phyloP scores from a whole-genome alignment of 2,888 invertebrate genomes.

The Euplexia lucipara region DNA sequence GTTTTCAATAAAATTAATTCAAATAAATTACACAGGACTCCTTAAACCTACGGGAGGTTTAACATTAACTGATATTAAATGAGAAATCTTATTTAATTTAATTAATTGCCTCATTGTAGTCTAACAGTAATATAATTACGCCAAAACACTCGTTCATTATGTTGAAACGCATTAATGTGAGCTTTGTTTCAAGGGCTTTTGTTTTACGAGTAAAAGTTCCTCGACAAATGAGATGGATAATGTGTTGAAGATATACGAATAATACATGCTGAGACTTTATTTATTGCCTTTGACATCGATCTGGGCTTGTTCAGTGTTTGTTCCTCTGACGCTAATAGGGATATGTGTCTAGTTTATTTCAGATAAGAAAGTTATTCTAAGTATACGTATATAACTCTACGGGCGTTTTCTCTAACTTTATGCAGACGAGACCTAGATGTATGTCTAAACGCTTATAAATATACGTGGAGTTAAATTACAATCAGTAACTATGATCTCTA shows the following conservation, averaged over 20 bases:
- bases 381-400: no score
- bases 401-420: no score
- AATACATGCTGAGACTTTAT: slow-evolving; percentile 11
- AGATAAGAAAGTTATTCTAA: background rate
- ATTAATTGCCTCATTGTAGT: slow-evolving; percentile 18
- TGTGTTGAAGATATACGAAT: slow-evolving; percentile 24
- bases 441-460: no score
- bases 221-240: slow-evolving; percentile 36
- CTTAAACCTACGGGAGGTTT: background rate
- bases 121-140: slow-evolving; percentile 34
- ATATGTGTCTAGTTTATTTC: background rate
- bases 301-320: background rate
- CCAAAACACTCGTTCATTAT: slow-evolving; percentile 34
- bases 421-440: no score
- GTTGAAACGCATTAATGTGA: slow-evolving; percentile 23
- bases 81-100: slow-evolving; percentile 18
- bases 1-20: slow-evolving; percentile 8
- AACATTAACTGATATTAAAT: slow-evolving; percentile 4
- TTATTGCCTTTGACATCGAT: slow-evolving; percentile 31
- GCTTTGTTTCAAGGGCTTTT: slow-evolving; percentile 15
- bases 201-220: slow-evolving; percentile 17
- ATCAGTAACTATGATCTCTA: no score
- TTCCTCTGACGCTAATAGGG: background rate
- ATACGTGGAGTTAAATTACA: no score
- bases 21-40: slow-evolving; percentile 2